A percentile compares a stretch with the other conserved stretches of the same genome.
These are phyloP conservation scores for Anisognathus igniventris DNA, from an alignment of 2,797 vertebrate genomes.

Conservation along the genomic window DNA sequence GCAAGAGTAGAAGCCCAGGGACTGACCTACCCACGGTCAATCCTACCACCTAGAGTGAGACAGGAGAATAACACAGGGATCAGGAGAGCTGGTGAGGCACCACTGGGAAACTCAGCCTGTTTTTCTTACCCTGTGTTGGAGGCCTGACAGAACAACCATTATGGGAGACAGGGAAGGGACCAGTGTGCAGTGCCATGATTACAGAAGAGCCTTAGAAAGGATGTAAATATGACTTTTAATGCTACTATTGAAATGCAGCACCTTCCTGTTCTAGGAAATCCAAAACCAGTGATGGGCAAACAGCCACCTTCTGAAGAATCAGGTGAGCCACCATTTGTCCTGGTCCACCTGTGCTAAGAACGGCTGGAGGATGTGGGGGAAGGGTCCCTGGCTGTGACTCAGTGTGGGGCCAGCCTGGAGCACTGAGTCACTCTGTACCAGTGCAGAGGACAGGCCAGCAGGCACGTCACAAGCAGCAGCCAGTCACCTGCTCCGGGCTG, in stretches of 20 bases:
- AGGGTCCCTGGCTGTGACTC: background rate
- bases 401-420: background rate
- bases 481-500: fast-evolving
- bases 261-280: background rate
- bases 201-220: background rate
- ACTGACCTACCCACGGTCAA: background rate
- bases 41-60: background rate
- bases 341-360: fast-evolving
- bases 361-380: fast-evolving
- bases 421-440: background rate
- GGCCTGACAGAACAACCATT: background rate
- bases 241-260: background rate
- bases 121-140: fast-evolving
- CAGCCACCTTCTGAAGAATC: background rate
- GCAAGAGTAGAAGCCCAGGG: background rate
- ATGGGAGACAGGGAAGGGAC: background rate
- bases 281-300: background rate
- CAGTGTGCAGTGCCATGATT: background rate
- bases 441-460: background rate
- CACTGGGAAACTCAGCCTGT: background rate
- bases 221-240: background rate
- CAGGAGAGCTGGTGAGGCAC: background rate
- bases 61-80: background rate
- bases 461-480: background rate
- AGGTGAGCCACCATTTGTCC: fast-evolving